Conservation (phyloP, 2,797 vertebrate genomes). For the Bovichtus variegatus region DNA sequence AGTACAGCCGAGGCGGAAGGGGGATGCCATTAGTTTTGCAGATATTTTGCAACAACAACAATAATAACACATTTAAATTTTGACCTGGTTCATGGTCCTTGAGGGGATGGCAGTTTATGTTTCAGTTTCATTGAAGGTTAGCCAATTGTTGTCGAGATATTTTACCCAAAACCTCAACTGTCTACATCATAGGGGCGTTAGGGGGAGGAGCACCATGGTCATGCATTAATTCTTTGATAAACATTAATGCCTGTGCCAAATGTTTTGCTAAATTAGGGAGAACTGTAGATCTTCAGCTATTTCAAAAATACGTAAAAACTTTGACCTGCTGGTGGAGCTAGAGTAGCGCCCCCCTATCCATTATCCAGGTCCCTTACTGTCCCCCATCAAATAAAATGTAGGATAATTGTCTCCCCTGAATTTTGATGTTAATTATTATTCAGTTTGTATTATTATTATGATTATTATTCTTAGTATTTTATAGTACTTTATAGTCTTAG, state of each 20-base stretch:
- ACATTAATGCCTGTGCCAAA: not conserved
- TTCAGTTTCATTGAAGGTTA: not conserved
- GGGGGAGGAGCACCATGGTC: too few relatives aligned
- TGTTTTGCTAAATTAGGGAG: not conserved
- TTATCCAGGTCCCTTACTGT: too few relatives aligned
- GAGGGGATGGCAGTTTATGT: too few relatives aligned
- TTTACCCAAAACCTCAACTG: not conserved
- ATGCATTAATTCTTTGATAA: not conserved
- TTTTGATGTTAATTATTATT: too few relatives aligned
- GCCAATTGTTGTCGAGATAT: not conserved
- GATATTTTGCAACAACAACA: not conserved
- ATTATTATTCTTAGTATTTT: too few relatives aligned
- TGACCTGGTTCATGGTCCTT: not conserved
- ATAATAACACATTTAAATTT: not conserved
- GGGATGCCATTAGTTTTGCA: not conserved
- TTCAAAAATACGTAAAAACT: not conserved
- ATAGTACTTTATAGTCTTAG: too few relatives aligned
- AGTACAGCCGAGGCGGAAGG: not conserved
- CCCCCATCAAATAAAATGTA: too few relatives aligned
- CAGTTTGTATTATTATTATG: too few relatives aligned
- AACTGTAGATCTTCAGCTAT: not conserved
- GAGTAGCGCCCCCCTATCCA: too few relatives aligned
- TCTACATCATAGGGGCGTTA: not conserved
- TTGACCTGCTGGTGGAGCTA: not conserved
- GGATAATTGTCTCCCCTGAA: too few relatives aligned